Percentiles rank a stretch among this genome's conserved stretches.
Evolutionary conservation across 2,888 invertebrate species (phyloP).

Genomic region (Mesopsocus fuscifrons): DNA sequence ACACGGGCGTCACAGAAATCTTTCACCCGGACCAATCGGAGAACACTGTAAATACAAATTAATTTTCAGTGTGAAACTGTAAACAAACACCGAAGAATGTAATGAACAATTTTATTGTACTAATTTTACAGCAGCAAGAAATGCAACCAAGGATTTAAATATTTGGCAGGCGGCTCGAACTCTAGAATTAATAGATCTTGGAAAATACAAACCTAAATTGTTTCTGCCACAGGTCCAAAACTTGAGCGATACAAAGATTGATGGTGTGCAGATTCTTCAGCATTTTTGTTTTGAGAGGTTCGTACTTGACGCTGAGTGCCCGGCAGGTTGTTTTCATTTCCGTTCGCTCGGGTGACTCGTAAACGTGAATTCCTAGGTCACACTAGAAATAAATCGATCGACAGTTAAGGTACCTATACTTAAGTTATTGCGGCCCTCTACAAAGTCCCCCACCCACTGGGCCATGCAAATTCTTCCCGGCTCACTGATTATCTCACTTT

Average conservation of each 20-base stretch:
- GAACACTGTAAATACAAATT: slow-evolving; percentile 28
- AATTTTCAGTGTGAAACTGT: background rate
- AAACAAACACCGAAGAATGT: too few species aligned
- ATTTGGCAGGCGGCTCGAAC: too few species aligned
- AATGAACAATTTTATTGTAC: too few species aligned
- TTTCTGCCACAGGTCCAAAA: slow-evolving; percentile 62
- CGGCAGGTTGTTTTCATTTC: slow-evolving; percentile 42
- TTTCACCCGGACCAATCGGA: slow-evolving; percentile 38
- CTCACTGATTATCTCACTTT: slow-evolving; percentile 3
- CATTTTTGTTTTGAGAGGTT: slow-evolving; percentile 17
- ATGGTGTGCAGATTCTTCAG: slow-evolving; percentile 45
- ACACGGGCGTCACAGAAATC: slow-evolving; percentile 36
- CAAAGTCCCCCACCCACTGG: slow-evolving; percentile 2
- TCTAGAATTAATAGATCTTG: too few species aligned
- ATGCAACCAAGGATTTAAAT: too few species aligned
- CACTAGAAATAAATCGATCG: too few species aligned
- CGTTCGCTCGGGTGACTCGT: slow-evolving; percentile 31
- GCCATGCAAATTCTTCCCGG: background rate
- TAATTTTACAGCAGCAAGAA: too few species aligned
- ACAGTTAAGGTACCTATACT: slow-evolving; percentile 15
- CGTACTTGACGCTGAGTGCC: slow-evolving; percentile 39
- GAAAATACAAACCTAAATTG: slow-evolving; percentile 49
- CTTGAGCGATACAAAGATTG: slow-evolving; percentile 63
- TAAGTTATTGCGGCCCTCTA: slow-evolving; percentile 11
- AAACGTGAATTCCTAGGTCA: slow-evolving; percentile 23